phyloP scores from a whole-genome alignment of 2,797 vertebrate genomes.

The Crenichthys baileyi region DNA sequence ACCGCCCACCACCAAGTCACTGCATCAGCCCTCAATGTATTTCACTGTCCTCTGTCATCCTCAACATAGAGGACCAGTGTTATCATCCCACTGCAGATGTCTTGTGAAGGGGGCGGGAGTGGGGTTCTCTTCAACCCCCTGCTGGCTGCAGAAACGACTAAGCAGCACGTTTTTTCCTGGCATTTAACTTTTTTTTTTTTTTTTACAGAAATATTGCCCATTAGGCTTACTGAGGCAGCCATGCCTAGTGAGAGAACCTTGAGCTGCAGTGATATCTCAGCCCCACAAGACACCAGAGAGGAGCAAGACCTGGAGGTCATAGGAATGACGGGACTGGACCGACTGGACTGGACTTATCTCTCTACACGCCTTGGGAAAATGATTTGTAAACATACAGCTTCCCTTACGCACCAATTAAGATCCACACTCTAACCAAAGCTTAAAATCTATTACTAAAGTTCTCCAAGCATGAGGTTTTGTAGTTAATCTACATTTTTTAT shows the following conservation, averaged over 20 bases:
- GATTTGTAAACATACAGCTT: conserved; percentile 25
- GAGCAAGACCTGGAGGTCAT: conserved; percentile 48
- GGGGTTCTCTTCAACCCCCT: conserved; percentile 47
- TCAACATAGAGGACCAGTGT: conserved; percentile 65
- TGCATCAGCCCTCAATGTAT: conserved; percentile 38
- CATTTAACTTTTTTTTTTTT: conserved; percentile 43
- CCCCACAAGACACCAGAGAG: conserved; percentile 40
- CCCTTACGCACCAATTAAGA: not conserved
- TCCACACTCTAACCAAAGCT: not conserved
- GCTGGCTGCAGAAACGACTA: conserved; percentile 50
- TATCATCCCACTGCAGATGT: conserved; percentile 78
- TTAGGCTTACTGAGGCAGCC: conserved; percentile 53
- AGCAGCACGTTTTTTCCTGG: conserved; percentile 36
- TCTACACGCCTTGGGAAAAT: conserved; percentile 22
- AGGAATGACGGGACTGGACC: conserved; percentile 12
- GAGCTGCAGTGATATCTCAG: conserved; percentile 48
- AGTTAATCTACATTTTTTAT: conserved; percentile 20
- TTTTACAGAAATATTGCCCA: conserved; percentile 48
- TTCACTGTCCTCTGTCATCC: conserved; percentile 35
- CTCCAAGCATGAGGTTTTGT: conserved; percentile 11
- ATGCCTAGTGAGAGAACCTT: conserved; percentile 33
- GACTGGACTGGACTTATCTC: conserved; percentile 12
- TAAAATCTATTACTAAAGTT: conserved; percentile 26
- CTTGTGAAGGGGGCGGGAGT: conserved; percentile 31
- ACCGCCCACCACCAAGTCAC: not conserved